Percentiles rank a stretch among this genome's conserved stretches.
phyloP scores from a whole-genome alignment of 2,797 vertebrate genomes.

The Channa striata region DNA sequence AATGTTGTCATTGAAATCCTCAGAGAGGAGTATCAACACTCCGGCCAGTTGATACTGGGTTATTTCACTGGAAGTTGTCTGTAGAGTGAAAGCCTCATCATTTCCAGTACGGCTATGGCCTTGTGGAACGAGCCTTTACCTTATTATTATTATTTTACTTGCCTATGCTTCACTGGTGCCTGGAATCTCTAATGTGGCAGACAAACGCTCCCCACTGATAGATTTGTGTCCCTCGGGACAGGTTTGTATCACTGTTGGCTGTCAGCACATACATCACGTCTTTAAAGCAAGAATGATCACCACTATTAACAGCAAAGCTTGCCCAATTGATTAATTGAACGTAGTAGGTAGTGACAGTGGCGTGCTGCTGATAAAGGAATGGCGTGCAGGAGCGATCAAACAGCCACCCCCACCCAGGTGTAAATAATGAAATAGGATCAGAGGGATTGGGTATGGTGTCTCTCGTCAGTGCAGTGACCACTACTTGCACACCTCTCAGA shows the following conservation, averaged over 20 bases:
- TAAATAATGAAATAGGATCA: conserved; percentile 72
- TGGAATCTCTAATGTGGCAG: conserved; percentile 64
- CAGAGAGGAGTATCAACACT: not conserved
- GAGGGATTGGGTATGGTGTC: conserved; percentile 58
- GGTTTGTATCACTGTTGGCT: conserved; percentile 76
- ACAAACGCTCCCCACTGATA: conserved; percentile 65
- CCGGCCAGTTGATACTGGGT: conserved; percentile 30
- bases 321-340: conserved; percentile 82
- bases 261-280: conserved; percentile 78
- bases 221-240: conserved; percentile 73
- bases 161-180: conserved; percentile 57
- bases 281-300: conserved; percentile 84
- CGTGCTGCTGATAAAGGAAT: conserved; percentile 69
- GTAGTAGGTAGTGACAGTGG: conserved; percentile 58
- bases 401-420: conserved; percentile 44
- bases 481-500: conserved; percentile 45
- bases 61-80: conserved; percentile 29
- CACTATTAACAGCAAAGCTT: conserved; percentile 82
- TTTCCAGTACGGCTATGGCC: conserved; percentile 51
- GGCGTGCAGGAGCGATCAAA: conserved; percentile 68
- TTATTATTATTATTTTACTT: conserved; percentile 64
- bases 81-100: conserved; percentile 28
- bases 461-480: conserved; percentile 26
- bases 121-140: conserved; percentile 52
- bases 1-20: conserved; percentile 21